Conservation (phyloP, 2,797 vertebrate species). For the Numenius phaeopus region DNA sequence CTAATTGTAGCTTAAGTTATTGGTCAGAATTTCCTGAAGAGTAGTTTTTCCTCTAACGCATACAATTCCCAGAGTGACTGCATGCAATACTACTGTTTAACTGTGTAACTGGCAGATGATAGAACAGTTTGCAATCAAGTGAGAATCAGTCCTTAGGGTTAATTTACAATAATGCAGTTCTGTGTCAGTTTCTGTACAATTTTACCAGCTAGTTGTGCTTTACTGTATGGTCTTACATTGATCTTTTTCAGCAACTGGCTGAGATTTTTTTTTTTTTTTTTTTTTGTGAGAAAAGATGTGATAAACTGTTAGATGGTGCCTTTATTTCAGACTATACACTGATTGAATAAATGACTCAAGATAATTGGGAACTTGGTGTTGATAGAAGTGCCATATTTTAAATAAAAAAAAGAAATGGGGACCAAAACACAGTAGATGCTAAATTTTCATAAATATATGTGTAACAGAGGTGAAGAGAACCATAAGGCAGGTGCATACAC, state of each 20-base stretch:
- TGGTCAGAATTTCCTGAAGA: not conserved
- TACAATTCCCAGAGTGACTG: not conserved
- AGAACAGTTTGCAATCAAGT: not conserved
- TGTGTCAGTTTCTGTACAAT: not conserved
- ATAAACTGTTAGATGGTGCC: not conserved
- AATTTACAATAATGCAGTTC: not conserved
- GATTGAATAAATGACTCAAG: not conserved
- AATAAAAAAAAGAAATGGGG: not conserved
- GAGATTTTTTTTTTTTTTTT: not conserved
- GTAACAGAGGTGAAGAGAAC: conserved; percentile 14
- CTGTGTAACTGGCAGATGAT: not conserved
- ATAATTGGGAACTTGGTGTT: not conserved
- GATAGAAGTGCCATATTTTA: not conserved
- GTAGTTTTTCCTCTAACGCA: not conserved
- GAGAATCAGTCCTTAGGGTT: not conserved
- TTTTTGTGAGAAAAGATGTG: not conserved
- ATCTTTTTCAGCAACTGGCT: not conserved
- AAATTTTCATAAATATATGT: not conserved
- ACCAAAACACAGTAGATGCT: not conserved
- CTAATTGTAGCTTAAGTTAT: not conserved
- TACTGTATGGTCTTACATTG: not conserved
- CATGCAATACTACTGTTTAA: not conserved
- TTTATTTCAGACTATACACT: not conserved
- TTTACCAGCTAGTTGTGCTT: not conserved
- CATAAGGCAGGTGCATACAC: conserved; percentile 24